Base-by-base conservation (phyloP, 2,888 invertebrate species). In the Pasiphila rectangulata region DNA sequence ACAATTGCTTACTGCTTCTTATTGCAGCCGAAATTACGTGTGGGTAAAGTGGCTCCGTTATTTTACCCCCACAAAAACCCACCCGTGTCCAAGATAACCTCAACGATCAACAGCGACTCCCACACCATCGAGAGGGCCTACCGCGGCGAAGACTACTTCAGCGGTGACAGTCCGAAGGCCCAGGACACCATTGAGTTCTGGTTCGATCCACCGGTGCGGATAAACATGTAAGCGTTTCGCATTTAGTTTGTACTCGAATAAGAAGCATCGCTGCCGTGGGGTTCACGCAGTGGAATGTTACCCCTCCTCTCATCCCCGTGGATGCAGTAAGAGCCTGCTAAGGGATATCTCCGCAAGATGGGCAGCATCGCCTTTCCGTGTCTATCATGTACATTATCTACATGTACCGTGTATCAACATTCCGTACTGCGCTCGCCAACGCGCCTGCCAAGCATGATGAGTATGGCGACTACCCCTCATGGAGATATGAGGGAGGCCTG, bases 121-220 rank as follows among this genome's bases (percentile, higher is more conserved):
- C 95, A 94, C 79, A 92, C 94, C 0, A 75, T 98, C 12, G 90
- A 91, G 51, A 91, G 93, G 57, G 98, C 97, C 2, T 98, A 98
- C 74, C 88, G 91, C 12, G 98, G 98, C 0, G 93, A 94, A 56
- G 93, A 94, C 0, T 97, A 94, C 73, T 98, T 98, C 80, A 98
- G 98, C 98, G 98, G 96, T 0, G 80, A 95, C 5, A 87, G 94
- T 25, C 98, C 98, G 0, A 94, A 93, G 64, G 92, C 93, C 5
- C 96, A 95, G 1, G 96, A 97, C 75, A 89, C 92, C 44, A 88
- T 98, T 12, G 91, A 93, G 57, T 94, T 98, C 73, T 92, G 93
- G 75, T 97, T 98, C 74, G 81, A 90, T 35, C 91, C 92, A 40
- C 96, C 97, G 13, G 89, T 92, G 52, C 67, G 77, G 59, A 77